These are phyloP conservation scores for Cepaea nemoralis DNA, from an alignment of 1,140 invertebrate genomes.

Conservation along the genomic window DNA sequence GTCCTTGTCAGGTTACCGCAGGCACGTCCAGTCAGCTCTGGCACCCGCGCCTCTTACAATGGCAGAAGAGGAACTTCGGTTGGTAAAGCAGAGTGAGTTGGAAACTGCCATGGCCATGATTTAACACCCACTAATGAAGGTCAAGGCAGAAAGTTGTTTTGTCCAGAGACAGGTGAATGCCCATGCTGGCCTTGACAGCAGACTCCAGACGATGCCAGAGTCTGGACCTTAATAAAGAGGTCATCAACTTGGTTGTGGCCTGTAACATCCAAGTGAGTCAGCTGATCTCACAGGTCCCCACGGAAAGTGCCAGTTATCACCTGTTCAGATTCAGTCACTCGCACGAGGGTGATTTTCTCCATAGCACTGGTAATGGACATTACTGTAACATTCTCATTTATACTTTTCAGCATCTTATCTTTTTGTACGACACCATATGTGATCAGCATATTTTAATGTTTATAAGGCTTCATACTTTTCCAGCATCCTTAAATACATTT, in stretches of 20 bases:
- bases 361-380: constrained; percentile 86
- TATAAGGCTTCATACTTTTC: too few species aligned
- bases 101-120: too few species aligned
- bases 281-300: constrained; percentile 84
- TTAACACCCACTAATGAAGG: too few species aligned
- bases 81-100: constrained; percentile 81
- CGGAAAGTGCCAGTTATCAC: constrained; percentile 90
- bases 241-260: constrained; percentile 62
- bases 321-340: constrained; percentile 91
- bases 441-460: too few species aligned
- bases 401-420: too few species aligned
- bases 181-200: constrained; percentile 85
- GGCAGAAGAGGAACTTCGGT: constrained; percentile 89
- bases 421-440: too few species aligned
- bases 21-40: constrained; percentile 81
- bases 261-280: constrained; percentile 68
- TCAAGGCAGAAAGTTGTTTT: too few species aligned
- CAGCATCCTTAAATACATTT: too few species aligned
- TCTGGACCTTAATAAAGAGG: constrained; percentile 68
- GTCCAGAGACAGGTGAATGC: constrained; percentile 76
- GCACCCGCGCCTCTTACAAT: constrained; percentile 90
- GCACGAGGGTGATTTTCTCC: constrained; percentile 89
- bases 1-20: constrained; percentile 84
- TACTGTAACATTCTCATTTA: too few species aligned
- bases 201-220: constrained; percentile 87